These are phyloP conservation scores for Dermatemys mawii DNA, from an alignment of 2,113 vertebrate species.

Conservation along the genomic window DNA sequence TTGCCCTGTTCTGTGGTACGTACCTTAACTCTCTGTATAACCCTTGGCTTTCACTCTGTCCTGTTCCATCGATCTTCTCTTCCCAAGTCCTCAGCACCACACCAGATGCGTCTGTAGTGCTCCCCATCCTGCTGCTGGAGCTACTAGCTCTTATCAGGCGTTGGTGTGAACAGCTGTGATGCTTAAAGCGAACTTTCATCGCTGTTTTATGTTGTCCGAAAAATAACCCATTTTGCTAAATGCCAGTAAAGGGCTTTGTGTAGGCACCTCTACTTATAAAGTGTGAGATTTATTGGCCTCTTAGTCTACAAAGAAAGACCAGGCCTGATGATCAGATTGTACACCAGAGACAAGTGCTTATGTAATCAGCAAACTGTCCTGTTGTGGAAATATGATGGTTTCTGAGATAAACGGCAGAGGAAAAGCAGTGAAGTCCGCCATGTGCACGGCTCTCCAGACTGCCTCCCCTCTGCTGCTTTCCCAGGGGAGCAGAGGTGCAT, in stretches of 20 bases:
- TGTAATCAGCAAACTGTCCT: constrained; percentile 82
- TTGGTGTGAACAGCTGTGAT: constrained; percentile 20
- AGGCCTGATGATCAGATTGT: constrained; percentile 82
- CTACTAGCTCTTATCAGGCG: neutral
- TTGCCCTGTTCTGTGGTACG: neutral
- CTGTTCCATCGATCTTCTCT: neutral
- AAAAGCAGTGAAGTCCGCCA: constrained; percentile 72
- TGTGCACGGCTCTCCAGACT: constrained; percentile 21
- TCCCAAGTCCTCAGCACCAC: neutral
- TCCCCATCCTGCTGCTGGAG: neutral
- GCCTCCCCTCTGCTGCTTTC: neutral
- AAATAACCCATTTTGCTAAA: constrained; percentile 77
- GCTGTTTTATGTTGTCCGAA: constrained; percentile 53
- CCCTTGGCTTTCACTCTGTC: neutral
- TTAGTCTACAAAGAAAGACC: constrained; percentile 81
- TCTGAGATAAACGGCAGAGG: constrained; percentile 79
- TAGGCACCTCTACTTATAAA: constrained; percentile 76
- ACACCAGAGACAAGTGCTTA: constrained; percentile 80
- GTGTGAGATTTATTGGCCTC: constrained; percentile 83
- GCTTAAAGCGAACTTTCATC: neutral
- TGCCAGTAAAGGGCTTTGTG: constrained; percentile 80
- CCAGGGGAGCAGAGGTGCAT: neutral
- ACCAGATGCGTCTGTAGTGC: neutral
- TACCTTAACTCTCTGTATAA: neutral
- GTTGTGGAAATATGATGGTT: constrained; percentile 77